These are phyloP conservation scores for Proisotoma minuta DNA, from an alignment of 2,888 invertebrate genomes.

Conservation along the genomic window DNA sequence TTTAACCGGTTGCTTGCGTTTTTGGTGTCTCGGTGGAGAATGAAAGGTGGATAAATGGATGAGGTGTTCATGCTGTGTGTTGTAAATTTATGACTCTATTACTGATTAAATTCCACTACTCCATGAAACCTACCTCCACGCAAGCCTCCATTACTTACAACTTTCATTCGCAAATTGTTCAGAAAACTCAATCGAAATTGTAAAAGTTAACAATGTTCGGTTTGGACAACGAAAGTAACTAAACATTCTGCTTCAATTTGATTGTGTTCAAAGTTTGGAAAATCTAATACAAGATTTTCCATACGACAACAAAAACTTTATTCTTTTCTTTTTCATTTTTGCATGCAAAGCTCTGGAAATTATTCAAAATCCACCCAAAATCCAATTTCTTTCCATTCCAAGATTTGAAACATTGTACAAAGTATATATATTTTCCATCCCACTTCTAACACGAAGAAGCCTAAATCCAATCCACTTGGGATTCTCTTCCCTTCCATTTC, in stretches of 20 bases:
- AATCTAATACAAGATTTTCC: too few relatives aligned
- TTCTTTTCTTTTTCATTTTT: neutral
- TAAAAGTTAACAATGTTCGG: too few relatives aligned
- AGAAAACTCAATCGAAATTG: too few relatives aligned
- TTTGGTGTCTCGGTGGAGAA: neutral
- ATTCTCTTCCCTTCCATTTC: neutral
- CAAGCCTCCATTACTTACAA: too few relatives aligned
- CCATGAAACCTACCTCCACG: too few relatives aligned
- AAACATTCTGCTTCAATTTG: too few relatives aligned
- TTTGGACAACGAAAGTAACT: conserved; percentile 10
- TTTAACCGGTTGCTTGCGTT: too few relatives aligned
- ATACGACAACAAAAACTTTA: too few relatives aligned
- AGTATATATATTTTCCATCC: neutral
- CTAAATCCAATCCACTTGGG: neutral
- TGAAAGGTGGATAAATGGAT: neutral
- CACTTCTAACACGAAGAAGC: neutral
- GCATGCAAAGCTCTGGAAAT: neutral
- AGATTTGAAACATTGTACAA: neutral
- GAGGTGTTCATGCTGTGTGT: neutral
- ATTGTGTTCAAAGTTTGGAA: too few relatives aligned
- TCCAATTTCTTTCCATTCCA: neutral
- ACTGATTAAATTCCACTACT: conserved; percentile 47
- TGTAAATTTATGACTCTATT: conserved; percentile 46
- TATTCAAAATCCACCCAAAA: neutral
- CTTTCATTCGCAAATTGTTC: too few relatives aligned